Conservation (phyloP, 2,797 vertebrate species). For the Enteromius treurensis region DNA sequence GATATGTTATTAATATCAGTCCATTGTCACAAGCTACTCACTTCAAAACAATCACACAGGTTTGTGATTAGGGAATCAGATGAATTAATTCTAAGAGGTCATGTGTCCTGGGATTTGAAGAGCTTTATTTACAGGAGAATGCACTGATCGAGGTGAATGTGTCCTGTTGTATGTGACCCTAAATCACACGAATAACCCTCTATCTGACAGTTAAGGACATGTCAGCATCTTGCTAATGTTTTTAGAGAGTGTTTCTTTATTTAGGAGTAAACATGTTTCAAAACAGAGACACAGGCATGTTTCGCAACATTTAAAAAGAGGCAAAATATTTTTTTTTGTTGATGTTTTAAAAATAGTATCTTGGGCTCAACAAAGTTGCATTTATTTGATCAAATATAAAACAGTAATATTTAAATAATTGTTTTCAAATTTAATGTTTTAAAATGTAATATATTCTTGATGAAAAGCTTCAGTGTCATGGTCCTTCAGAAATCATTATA, state of each 20-base stretch:
- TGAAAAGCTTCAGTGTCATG: neutral
- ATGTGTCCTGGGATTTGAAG: slow-evolving; percentile 34
- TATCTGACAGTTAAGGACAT: neutral
- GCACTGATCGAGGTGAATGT: neutral
- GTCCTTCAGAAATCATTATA: neutral
- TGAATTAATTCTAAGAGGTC: slow-evolving; percentile 58
- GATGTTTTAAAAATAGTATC: neutral
- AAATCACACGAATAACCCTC: neutral
- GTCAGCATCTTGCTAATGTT: neutral
- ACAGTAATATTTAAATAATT: neutral
- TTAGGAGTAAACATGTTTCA: neutral
- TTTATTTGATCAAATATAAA: neutral
- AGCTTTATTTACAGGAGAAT: neutral
- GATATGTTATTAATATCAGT: slow-evolving; percentile 32
- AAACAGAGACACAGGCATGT: neutral
- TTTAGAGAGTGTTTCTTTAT: neutral
- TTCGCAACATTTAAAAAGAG: no score
- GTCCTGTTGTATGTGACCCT: neutral
- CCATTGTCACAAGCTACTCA: slow-evolving; percentile 9
- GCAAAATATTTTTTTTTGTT: no score
- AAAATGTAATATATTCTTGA: neutral
- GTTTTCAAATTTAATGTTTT: neutral
- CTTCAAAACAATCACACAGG: slow-evolving; percentile 36
- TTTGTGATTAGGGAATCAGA: slow-evolving; percentile 53
- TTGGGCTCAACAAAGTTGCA: neutral